Percentiles rank a stretch among this genome's conserved stretches.
phyloP scores from a whole-genome alignment of 1,140 invertebrate genomes.

The Trichogramma pretiosum region DNA sequence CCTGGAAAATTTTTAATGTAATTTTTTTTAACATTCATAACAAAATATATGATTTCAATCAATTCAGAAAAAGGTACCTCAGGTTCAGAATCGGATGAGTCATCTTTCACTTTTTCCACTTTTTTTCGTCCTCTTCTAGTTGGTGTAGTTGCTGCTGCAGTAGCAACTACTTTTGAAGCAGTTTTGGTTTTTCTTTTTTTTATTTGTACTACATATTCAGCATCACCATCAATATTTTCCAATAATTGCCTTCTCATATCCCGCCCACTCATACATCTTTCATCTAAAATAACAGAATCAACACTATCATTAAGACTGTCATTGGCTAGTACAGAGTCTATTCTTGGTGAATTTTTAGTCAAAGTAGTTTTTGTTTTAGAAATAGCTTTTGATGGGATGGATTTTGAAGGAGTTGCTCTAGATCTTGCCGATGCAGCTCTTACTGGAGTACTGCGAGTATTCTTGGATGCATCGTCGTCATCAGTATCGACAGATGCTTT shows the following conservation, averaged over 20 bases:
- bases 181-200: slow-evolving; percentile 28
- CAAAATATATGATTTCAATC: slow-evolving; percentile 1
- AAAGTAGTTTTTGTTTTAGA: slow-evolving; percentile 6
- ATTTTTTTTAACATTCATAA: neutral
- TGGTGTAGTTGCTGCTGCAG: slow-evolving; percentile 1
- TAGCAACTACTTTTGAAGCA: neutral
- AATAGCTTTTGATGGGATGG: slow-evolving; percentile 20
- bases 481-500: neutral
- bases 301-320: slow-evolving; percentile 30
- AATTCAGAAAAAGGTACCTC: slow-evolving; percentile 28
- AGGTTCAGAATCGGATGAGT: slow-evolving; percentile 22
- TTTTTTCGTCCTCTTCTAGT: slow-evolving; percentile 17
- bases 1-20: slow-evolving; percentile 19
- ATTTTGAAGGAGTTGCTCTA: slow-evolving; percentile 18
- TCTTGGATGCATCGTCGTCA: neutral
- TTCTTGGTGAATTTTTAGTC: slow-evolving; percentile 6
- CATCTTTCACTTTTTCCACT: slow-evolving; percentile 8
- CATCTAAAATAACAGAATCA: slow-evolving; percentile 32
- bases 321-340: neutral
- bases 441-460: slow-evolving; percentile 13
- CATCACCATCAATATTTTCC: slow-evolving; percentile 31
- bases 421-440: slow-evolving; percentile 13
- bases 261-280: slow-evolving; percentile 30
- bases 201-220: slow-evolving; percentile 39
- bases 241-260: slow-evolving; percentile 30